Conservation (phyloP, 2,888 invertebrate genomes). For the Tortrix viridana region DNA sequence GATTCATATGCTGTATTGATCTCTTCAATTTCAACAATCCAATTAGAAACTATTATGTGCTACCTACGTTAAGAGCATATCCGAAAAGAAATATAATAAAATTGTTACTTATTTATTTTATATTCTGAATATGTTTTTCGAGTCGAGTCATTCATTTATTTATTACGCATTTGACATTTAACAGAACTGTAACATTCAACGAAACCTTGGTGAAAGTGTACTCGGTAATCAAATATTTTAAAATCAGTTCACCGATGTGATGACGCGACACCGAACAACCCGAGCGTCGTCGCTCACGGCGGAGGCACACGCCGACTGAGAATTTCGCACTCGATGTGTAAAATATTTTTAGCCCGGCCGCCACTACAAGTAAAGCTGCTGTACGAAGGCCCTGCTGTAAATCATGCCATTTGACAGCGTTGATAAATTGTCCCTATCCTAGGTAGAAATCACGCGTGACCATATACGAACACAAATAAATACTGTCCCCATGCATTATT, state of each 20-base stretch:
- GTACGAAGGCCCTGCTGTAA: constrained; percentile 50
- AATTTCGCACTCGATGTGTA: background rate
- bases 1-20: too few species aligned
- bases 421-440: constrained; percentile 59
- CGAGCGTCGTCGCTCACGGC: too few species aligned
- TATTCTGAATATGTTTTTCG: background rate
- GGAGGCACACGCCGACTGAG: too few species aligned
- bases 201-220: constrained; percentile 19
- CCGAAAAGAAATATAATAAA: too few species aligned
- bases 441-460: constrained; percentile 39
- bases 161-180: constrained; percentile 26
- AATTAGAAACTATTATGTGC: too few species aligned
- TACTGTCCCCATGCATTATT: constrained; percentile 45
- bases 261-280: background rate
- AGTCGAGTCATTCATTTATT: constrained; percentile 4
- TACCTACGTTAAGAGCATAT: too few species aligned
- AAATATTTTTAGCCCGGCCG: constrained; percentile 39
- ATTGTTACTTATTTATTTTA: background rate
- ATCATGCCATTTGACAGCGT: constrained; percentile 60
- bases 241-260: constrained; percentile 20
- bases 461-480: constrained; percentile 40
- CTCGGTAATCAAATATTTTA: constrained; percentile 11
- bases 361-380: constrained; percentile 33
- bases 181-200: constrained; percentile 15
- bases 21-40: too few species aligned